These are phyloP conservation scores for Schizotus pectinicornis DNA, from an alignment of 2,888 invertebrate genomes.

Conservation along the genomic window DNA sequence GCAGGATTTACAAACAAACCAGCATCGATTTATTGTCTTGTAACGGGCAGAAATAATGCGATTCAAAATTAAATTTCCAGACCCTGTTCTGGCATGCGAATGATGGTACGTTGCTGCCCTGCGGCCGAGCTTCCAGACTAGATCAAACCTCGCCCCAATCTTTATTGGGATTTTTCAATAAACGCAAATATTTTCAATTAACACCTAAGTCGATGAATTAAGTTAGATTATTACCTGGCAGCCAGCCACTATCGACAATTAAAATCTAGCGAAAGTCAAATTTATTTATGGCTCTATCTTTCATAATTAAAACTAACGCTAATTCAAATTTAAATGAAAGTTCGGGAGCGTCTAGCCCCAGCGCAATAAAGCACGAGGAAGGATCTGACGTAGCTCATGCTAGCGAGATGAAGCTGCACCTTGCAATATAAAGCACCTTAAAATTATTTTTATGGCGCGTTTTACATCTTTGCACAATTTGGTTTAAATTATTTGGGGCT, in stretches of 20 bases:
- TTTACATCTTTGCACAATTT: conserved; percentile 6
- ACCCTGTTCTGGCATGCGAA: conserved; percentile 51
- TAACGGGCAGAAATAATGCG: conserved; percentile 54
- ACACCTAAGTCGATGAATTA: no score
- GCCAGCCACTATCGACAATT: no score
- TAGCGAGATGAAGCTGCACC: background rate
- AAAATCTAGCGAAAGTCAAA: no score
- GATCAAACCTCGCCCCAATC: conserved; percentile 16
- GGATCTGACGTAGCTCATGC: background rate
- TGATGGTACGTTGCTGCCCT: conserved; percentile 45
- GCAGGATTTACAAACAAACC: conserved; percentile 36
- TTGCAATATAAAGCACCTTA: background rate
- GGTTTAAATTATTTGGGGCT: background rate
- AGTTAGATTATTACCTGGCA: no score
- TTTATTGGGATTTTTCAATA: no score
- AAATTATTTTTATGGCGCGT: conserved; percentile 2
- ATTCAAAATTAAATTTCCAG: conserved; percentile 55
- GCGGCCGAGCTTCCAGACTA: conserved; percentile 38
- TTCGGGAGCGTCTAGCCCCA: background rate
- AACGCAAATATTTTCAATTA: no score
- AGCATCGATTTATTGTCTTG: conserved; percentile 54
- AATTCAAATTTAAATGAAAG: no score
- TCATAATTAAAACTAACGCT: no score
- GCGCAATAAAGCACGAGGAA: background rate
- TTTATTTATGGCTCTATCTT: no score